Evolutionary conservation across 2,888 invertebrate genomes (phyloP), one percentile per base, ranked within the genome.

Genomic region (Drosophila barbarae): DNA sequence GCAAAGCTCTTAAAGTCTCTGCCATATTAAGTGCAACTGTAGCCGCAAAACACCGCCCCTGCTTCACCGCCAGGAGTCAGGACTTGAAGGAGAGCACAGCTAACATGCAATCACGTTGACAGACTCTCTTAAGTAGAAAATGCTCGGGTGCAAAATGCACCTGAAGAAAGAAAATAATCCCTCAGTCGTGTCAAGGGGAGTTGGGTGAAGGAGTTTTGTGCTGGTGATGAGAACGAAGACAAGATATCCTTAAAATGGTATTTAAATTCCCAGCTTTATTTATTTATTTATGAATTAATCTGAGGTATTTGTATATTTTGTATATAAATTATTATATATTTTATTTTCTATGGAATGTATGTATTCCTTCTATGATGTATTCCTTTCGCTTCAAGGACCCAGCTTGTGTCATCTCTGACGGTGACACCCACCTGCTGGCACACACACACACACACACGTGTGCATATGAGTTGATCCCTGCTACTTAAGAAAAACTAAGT

Each of bases 401-500:
- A 10, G 5, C 5, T 3, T 13, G 15, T 60, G 18, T 26, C 61
- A 68, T 34, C 51, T 57, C 32, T 46, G 50, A 60, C 21, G 30
- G 34, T 35, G 23, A 35, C 44, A 63, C 51, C 54, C 80, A 76
- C 74, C 78, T 77, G 81, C 69, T 53, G 69, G 42, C 58, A 55
- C 54, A 61, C 69, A 58, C 38, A 59, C 32, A 39, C 21, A 21
- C 58, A 55, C 54, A 61, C 69, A 58, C 38, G 57, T 35, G 46
- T 46, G 47, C 58, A 69, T 53, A 69, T 63, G 72, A 64, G 72
- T 77, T 84, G 85, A 80, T 80, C 85, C 85, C 58, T 71, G 85
- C 80, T 80, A 77, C 80, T 80, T 80, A 84, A 82, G 85, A 77
- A 75, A 76, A 80, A 84, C 81, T 84, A 84, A 81, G 77, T 81